phyloP scores from a whole-genome alignment of 2,888 invertebrate genomes.

The Drosophila monieri region DNA sequence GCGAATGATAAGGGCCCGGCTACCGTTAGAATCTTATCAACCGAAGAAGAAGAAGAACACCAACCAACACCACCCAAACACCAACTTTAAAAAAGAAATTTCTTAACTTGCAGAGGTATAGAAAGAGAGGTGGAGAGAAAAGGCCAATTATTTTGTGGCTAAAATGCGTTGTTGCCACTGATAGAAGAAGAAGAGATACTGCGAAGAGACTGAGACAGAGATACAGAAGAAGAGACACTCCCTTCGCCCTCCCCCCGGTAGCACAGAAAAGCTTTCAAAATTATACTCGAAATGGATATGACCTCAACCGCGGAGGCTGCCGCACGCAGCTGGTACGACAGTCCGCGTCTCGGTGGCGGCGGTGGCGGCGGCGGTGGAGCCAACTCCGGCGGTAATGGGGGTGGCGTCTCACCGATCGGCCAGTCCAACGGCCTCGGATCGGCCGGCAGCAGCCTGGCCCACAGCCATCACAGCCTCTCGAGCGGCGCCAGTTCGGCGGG shows the following conservation, averaged over 20 bases:
- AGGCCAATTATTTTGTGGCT: slow-evolving; percentile 13
- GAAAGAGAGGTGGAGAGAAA: slow-evolving; percentile 18
- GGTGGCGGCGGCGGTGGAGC: slow-evolving; percentile 80
- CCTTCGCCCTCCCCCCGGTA: slow-evolving; percentile 64
- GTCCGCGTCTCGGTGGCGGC: slow-evolving; percentile 84
- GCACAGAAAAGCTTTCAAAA: slow-evolving; percentile 81
- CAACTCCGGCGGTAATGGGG: slow-evolving; percentile 80
- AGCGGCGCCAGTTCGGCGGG: slow-evolving; percentile 81
- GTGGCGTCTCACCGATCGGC: slow-evolving; percentile 81
- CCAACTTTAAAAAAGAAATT: slow-evolving; percentile 41
- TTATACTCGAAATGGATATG: slow-evolving; percentile 85
- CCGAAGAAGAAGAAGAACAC: background rate
- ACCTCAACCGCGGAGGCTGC: slow-evolving; percentile 85
- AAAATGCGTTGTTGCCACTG: slow-evolving; percentile 33
- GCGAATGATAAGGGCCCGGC: slow-evolving; percentile 57
- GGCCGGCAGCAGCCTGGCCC: slow-evolving; percentile 78
- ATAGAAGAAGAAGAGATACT: background rate
- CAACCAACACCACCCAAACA: slow-evolving; percentile 7
- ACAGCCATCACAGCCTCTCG: slow-evolving; percentile 81
- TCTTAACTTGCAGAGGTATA: slow-evolving; percentile 59
- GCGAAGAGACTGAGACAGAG: slow-evolving; percentile 2
- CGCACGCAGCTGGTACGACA: slow-evolving; percentile 84
- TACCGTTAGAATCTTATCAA: slow-evolving; percentile 69
- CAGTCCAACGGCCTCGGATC: slow-evolving; percentile 82
- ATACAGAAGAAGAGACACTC: slow-evolving; percentile 36